phyloP scores from a whole-genome alignment of 2,113 vertebrate genomes.

The Gymnogyps californianus region DNA sequence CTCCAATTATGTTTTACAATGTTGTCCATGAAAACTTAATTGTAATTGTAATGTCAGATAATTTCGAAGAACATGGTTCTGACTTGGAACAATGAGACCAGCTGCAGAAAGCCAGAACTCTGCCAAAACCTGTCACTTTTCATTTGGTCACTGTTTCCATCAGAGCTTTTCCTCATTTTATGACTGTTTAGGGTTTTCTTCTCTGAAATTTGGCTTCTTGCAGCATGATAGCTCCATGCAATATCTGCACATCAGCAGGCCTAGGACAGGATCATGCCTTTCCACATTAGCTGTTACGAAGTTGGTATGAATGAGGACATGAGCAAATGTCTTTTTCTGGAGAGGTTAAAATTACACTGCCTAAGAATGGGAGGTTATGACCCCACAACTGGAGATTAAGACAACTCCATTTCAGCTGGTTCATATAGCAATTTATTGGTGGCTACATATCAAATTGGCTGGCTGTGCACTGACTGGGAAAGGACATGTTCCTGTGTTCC shows the following conservation, averaged over 20 bases:
- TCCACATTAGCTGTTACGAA: not conserved
- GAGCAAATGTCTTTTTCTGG: not conserved
- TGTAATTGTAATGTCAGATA: slow-evolving; percentile 28
- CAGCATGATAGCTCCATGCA: not conserved
- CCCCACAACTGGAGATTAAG: not conserved
- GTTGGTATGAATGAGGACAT: not conserved
- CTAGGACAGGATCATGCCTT: not conserved
- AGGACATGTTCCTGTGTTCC: not conserved
- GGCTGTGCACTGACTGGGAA: rapidly evolving
- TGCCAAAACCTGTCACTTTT: slow-evolving; percentile 43
- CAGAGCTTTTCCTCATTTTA: not conserved
- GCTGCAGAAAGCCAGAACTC: slow-evolving; percentile 29
- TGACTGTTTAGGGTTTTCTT: not conserved
- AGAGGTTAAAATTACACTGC: not conserved
- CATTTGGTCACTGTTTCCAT: slow-evolving; percentile 13
- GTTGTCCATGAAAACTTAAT: slow-evolving; percentile 19
- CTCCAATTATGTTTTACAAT: slow-evolving; percentile 28
- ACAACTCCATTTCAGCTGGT: not conserved
- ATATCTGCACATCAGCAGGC: not conserved
- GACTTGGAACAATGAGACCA: not conserved
- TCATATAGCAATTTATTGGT: not conserved
- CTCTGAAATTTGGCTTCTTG: not conserved
- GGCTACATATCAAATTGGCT: not conserved
- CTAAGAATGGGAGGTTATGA: not conserved
- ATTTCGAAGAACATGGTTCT: slow-evolving; percentile 24